Evolutionary conservation across 2,888 invertebrate genomes (phyloP).

Genomic region (Chrysolina americana): DNA sequence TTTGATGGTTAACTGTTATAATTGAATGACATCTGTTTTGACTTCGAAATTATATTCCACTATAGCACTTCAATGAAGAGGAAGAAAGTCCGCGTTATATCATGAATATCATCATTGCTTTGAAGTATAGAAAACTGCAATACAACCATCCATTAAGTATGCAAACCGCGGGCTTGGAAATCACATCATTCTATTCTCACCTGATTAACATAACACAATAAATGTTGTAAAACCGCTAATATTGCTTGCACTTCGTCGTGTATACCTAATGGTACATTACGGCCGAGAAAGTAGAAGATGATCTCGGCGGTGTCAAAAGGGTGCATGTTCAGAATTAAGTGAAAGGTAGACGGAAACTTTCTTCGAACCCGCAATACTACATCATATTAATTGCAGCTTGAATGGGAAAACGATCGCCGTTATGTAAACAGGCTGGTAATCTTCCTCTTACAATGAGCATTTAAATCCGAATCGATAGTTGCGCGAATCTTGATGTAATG

Average conservation of each 20-base stretch:
- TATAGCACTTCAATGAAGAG: not conserved
- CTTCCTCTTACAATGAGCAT: slow-evolving; percentile 9
- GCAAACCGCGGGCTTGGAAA: slow-evolving; percentile 68
- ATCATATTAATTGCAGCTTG: not conserved
- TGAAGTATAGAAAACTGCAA: not conserved
- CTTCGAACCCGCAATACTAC: slow-evolving; percentile 13
- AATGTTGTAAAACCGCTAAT: slow-evolving; percentile 47
- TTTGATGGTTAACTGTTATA: no score
- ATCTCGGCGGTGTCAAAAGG: slow-evolving; percentile 18
- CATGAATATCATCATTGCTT: not conserved
- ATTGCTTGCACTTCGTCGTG: slow-evolving; percentile 4
- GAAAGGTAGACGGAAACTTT: slow-evolving; percentile 21
- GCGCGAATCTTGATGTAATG: not conserved
- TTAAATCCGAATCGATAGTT: not conserved
- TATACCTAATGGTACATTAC: slow-evolving; percentile 19
- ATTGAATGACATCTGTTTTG: no score
- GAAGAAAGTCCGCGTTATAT: not conserved
- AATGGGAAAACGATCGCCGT: slow-evolving; percentile 3
- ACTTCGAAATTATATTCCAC: not conserved
- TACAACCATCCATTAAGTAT: not conserved
- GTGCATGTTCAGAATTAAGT: slow-evolving; percentile 21
- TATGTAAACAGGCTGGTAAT: slow-evolving; percentile 6
- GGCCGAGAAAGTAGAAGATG: slow-evolving; percentile 12
- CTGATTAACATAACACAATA: slow-evolving; percentile 73
- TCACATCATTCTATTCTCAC: slow-evolving; percentile 71